Base-by-base conservation (phyloP, 2,888 invertebrate genomes). In the Sarcophaga subvicina region DNA sequence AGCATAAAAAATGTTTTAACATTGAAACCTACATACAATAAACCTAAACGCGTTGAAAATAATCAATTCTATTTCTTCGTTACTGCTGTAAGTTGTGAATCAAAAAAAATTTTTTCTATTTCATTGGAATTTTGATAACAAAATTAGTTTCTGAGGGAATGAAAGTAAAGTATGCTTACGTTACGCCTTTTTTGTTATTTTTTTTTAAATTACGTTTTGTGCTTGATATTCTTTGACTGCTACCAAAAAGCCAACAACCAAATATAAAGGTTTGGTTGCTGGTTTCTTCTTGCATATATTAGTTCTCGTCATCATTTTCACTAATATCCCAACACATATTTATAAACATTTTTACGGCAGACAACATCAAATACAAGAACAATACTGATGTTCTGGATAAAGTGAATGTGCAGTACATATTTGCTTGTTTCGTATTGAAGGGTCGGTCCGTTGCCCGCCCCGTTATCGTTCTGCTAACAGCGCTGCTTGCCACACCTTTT, bases 401-500 rank as follows among this genome's bases (percentile, higher is more conserved):
- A 22, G 17, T 54, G 49, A 70, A 70, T 47, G 67, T 67, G 37
- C 45, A 37, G 66, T 14, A 22, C 22, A 22, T 22, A 37, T 66
- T 37, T 37, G 37, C 37, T 49, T 49, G 49, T 49, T 49, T 14
- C 25, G 72, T 72, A 66, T 25, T 22, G 20, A 47, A 47, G 49
- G 49, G 37, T 73, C 54, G 45, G 25, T 37, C 37, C 37, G 37
- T 37, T 37, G 8, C 2, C 54, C 12, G 54, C 54, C 54, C 14
- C 54, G 17, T 14, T 54, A 4, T 54, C 54, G 14, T 62, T 67
- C 67, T 80, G 67, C 49, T 72, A 47, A 67, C 85, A 64, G 84
- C 82, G 82, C 80, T 83, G 85, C 78, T 80, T 77, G 85, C 88
- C 88, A 88, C 88, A 85, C 88, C 88, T 71, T 80, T 80, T 82